Conservation (phyloP, 1,140 invertebrate genomes). For the Zaprionus tsacasi region DNA sequence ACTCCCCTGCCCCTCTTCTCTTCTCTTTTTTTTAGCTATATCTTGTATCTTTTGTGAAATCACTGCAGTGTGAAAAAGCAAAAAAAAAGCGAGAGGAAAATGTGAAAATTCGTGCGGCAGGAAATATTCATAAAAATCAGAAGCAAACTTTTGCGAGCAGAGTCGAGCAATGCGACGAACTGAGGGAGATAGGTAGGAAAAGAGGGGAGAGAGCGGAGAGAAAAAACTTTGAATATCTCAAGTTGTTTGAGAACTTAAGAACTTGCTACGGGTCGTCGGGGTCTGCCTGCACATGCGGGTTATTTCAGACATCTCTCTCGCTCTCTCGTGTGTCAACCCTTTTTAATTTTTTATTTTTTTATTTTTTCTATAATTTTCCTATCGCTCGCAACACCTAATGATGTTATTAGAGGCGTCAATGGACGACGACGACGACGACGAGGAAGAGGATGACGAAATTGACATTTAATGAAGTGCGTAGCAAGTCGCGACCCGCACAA, state of each 20-base stretch:
- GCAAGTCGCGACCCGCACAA: constrained; percentile 65
- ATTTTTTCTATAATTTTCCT: background rate
- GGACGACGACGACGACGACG: constrained; percentile 58
- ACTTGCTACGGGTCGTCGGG: constrained; percentile 25
- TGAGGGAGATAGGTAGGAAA: background rate
- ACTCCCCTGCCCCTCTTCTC: background rate
- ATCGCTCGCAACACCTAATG: constrained; percentile 51
- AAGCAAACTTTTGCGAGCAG: constrained; percentile 40
- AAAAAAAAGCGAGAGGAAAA: constrained; percentile 37
- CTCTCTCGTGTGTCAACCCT: constrained; percentile 48
- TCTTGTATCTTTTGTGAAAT: constrained; percentile 66
- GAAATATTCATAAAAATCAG: constrained; percentile 77
- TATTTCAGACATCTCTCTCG: constrained; percentile 23
- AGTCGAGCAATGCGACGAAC: constrained; percentile 33
- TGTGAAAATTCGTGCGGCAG: constrained; percentile 54
- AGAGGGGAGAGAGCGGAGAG: background rate
- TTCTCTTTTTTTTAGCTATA: constrained; percentile 24
- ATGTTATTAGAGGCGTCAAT: constrained; percentile 76
- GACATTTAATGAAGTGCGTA: constrained; percentile 74
- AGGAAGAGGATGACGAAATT: constrained; percentile 54
- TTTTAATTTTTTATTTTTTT: constrained; percentile 15
- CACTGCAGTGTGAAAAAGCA: constrained; percentile 71
- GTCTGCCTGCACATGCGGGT: constrained; percentile 58
- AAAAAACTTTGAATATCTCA: background rate
- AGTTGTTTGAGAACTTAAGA: constrained; percentile 1